Percentiles rank a stretch among this genome's conserved stretches.
phyloP scores from a whole-genome alignment of 2,797 vertebrate species.

The Smutsia gigantea region DNA sequence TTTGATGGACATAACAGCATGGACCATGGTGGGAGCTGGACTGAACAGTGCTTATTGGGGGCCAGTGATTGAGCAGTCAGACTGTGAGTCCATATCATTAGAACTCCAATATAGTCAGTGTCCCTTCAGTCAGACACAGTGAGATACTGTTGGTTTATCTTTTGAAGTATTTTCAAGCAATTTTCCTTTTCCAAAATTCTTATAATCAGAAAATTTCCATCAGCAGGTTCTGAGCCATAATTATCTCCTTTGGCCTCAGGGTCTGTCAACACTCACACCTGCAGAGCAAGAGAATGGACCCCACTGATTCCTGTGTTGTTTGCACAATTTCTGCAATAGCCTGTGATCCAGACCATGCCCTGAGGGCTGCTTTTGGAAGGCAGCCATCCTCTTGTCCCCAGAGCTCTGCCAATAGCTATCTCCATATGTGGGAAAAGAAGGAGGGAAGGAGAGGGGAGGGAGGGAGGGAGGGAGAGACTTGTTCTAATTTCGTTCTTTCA shows the following conservation, averaged over 20 bases:
- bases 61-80: background rate
- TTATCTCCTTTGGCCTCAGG: background rate
- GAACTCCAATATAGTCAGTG: background rate
- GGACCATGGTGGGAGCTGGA: background rate
- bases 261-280: background rate
- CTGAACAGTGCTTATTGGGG: background rate
- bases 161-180: slow-evolving; percentile 61
- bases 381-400: background rate
- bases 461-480: background rate
- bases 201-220: slow-evolving; percentile 26
- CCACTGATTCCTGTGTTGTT: background rate
- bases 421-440: background rate
- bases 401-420: background rate
- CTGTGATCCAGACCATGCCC: background rate
- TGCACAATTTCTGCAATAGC: background rate
- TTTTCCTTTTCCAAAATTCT: slow-evolving; percentile 46
- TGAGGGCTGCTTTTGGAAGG: slow-evolving; percentile 14
- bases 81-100: background rate
- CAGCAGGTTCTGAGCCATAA: slow-evolving; percentile 7
- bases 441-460: too few relatives aligned
- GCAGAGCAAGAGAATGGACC: background rate
- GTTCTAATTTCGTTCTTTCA: background rate
- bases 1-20: background rate
- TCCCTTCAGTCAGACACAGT: background rate
- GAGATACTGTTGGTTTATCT: background rate